Evolutionary conservation across 2,888 invertebrate species (phyloP).

Genomic region (Vandiemenella viatica): DNA sequence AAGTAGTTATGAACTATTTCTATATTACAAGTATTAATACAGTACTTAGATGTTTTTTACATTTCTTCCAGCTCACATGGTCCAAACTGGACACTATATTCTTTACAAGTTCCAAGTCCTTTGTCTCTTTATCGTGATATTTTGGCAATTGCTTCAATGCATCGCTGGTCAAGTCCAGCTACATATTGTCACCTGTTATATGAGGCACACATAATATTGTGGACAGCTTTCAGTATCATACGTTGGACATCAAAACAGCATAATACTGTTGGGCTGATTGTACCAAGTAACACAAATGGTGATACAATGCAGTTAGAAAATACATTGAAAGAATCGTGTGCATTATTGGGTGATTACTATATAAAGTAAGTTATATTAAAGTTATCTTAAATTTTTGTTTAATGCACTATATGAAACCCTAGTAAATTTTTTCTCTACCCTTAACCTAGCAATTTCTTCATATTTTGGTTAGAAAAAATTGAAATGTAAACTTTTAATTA

Average conservation of each 20-base stretch:
- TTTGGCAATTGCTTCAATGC: constrained; percentile 46
- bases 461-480: too few relatives aligned
- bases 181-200: constrained; percentile 56
- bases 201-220: constrained; percentile 54
- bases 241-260: constrained; percentile 25
- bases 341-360: constrained; percentile 39
- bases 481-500: too few relatives aligned
- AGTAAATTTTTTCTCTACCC: too few relatives aligned
- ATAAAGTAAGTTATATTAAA: constrained; percentile 21
- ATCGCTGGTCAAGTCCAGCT: constrained; percentile 44
- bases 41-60: too few relatives aligned
- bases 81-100: constrained; percentile 51
- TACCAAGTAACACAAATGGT: constrained; percentile 5
- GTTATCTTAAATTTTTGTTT: neutral
- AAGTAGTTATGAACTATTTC: too few relatives aligned
- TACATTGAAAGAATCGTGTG: constrained; percentile 37
- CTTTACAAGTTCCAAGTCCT: constrained; percentile 45
- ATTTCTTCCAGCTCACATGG: constrained; percentile 10
- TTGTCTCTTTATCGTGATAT: constrained; percentile 53
- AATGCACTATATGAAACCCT: too few relatives aligned
- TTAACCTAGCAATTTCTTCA: too few relatives aligned
- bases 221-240: constrained; percentile 30
- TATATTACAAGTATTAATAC: too few relatives aligned
- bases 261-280: constrained; percentile 22
- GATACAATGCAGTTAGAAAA: constrained; percentile 22